Conservation (phyloP, 92 coral and sea anemone genomes). For the Desmophyllum pertusum region DNA sequence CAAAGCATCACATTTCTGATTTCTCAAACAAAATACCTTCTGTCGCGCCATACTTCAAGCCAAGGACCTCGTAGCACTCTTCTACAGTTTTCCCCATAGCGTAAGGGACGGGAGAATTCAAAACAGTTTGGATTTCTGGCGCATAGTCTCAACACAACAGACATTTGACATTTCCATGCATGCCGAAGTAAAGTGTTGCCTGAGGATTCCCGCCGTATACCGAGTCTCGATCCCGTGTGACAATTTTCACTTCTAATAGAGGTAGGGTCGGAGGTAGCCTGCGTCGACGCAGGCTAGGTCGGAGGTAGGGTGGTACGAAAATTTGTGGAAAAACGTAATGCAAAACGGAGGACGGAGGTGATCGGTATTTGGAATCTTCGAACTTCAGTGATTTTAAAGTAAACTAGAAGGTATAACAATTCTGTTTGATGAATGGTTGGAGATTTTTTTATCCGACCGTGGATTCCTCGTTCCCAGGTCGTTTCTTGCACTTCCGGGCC, state of each 20-base stretch:
- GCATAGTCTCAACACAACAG: background rate
- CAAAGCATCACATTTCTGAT: background rate
- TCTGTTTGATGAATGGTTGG: too few species aligned
- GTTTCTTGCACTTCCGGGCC: too few species aligned
- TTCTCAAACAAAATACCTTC: slow-evolving; percentile 31
- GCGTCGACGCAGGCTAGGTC: too few species aligned
- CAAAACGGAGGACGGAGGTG: too few species aligned
- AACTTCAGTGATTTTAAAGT: too few species aligned
- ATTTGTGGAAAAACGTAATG: too few species aligned
- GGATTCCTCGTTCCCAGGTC: too few species aligned
- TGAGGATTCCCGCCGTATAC: slow-evolving; percentile 11
- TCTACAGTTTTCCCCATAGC: slow-evolving; percentile 63
- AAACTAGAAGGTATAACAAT: too few species aligned
- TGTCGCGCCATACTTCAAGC: slow-evolving; percentile 50
- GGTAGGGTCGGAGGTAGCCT: background rate
- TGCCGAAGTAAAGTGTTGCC: background rate
- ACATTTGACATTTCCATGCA: background rate
- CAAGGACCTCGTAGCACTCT: slow-evolving; percentile 64
- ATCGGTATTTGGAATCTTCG: too few species aligned
- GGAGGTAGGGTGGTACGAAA: too few species aligned
- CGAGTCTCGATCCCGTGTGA: background rate
- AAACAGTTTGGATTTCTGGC: background rate
- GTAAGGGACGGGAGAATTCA: background rate
- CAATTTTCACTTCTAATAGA: background rate
- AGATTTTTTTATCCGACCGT: too few species aligned